phyloP scores from a whole-genome alignment of 2,797 vertebrate genomes.

The Staurois parvus region DNA sequence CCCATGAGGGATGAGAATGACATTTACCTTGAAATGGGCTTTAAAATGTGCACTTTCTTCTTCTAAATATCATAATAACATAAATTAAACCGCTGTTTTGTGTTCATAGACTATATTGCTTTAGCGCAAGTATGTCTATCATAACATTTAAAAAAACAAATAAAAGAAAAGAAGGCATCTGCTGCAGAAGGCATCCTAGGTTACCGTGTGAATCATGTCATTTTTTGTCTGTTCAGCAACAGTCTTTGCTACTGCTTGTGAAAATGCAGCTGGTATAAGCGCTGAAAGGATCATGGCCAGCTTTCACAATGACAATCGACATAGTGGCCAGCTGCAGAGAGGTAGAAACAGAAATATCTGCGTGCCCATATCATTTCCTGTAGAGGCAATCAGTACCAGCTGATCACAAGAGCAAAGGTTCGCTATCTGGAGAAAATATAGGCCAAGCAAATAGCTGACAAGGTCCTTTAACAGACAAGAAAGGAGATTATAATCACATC shows the following conservation, averaged over 20 bases:
- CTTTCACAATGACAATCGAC: conserved; percentile 40
- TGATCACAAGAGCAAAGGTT: conserved; percentile 52
- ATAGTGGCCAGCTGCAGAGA: conserved; percentile 52
- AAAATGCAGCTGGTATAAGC: conserved; percentile 50
- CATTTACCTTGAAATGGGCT: too few species aligned
- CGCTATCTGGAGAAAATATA: not conserved
- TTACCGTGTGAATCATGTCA: conserved; percentile 28
- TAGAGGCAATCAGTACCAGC: conserved; percentile 47
- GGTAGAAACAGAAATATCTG: conserved; percentile 47
- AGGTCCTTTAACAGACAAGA: conserved; percentile 1
- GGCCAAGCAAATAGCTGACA: conserved; percentile 15
- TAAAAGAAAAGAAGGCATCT: not conserved
- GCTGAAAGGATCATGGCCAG: conserved; percentile 42
- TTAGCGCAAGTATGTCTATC: not conserved
- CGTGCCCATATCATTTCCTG: conserved; percentile 48
- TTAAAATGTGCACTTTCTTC: too few species aligned
- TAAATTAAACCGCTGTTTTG: too few species aligned
- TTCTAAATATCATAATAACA: too few species aligned
- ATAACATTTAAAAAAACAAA: not conserved
- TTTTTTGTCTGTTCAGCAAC: conserved; percentile 35
- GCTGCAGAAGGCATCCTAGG: conserved; percentile 15
- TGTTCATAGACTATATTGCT: not conserved
- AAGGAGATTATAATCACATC: conserved; percentile 17
- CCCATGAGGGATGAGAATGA: too few species aligned
- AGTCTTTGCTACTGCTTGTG: conserved; percentile 26